Evolutionary conservation across 2,797 vertebrate genomes (phyloP).

Genomic region (Holocentrus rufus): DNA sequence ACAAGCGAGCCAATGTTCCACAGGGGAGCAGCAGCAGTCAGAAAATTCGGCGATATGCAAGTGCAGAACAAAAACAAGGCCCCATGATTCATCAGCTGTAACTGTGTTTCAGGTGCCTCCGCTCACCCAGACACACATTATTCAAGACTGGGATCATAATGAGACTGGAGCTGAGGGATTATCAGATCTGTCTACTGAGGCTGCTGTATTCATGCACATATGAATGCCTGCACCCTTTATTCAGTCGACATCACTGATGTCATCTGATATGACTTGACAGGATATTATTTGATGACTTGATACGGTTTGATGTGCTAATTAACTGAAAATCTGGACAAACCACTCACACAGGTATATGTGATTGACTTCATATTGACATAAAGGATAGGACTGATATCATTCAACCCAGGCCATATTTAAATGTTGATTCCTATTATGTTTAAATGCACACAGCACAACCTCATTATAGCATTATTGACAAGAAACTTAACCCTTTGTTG

Average conservation of each 20-base stretch:
- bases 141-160: neutral
- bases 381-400: too few species aligned
- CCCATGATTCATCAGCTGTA: neutral
- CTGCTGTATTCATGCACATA: too few species aligned
- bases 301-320: neutral
- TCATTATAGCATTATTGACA: too few species aligned
- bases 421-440: too few species aligned
- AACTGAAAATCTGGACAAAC: neutral
- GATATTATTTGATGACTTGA: neutral
- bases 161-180: neutral
- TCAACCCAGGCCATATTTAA: too few species aligned
- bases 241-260: neutral
- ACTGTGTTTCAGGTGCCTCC: neutral
- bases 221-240: neutral
- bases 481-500: too few species aligned
- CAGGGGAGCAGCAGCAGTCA: conserved; percentile 10
- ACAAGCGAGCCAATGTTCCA: neutral
- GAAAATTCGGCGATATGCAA: neutral
- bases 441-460: too few species aligned
- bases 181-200: neutral
- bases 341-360: neutral
- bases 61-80: neutral
- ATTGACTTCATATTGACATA: too few species aligned
- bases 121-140: neutral
- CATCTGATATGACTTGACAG: neutral